These are phyloP conservation scores for Bombus fervidus DNA, from an alignment of 1,140 invertebrate genomes.

Conservation along the genomic window DNA sequence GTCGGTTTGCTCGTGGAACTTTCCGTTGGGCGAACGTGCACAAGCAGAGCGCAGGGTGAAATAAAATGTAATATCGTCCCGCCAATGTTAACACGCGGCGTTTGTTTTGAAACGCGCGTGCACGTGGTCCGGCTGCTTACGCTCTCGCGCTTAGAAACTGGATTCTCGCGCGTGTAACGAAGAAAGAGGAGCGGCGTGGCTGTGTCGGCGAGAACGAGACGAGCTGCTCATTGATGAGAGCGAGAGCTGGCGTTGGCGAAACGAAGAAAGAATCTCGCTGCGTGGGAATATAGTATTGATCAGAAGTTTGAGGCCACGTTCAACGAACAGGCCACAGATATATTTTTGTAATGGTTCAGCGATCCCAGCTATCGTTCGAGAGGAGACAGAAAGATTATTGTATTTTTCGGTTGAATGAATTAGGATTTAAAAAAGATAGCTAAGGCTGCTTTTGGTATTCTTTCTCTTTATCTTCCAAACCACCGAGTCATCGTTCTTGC, in stretches of 20 bases:
- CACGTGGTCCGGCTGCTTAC: conserved; percentile 22
- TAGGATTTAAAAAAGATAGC: neutral
- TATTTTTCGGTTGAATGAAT: neutral
- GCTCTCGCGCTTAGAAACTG: conserved; percentile 28
- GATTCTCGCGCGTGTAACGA: conserved; percentile 7
- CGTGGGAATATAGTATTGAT: conserved; percentile 39
- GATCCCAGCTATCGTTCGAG: neutral
- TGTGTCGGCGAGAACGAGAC: neutral
- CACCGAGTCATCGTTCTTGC: fast-evolving
- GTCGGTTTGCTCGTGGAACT: neutral
- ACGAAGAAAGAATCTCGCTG: neutral
- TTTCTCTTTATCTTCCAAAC: no score
- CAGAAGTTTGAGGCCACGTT: conserved; percentile 23
- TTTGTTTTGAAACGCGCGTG: conserved; percentile 55
- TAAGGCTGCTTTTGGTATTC: no score
- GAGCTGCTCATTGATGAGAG: conserved; percentile 28
- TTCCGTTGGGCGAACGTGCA: neutral
- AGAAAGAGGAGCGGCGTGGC: neutral
- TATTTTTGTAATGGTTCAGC: conserved; percentile 1
- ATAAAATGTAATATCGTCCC: neutral
- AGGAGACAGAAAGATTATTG: neutral
- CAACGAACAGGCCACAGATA: neutral
- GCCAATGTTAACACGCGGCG: neutral
- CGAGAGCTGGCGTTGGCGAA: neutral
- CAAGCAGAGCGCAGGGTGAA: neutral